Base-by-base conservation (phyloP, 1,140 invertebrate genomes). In the Vanessa atalanta region DNA sequence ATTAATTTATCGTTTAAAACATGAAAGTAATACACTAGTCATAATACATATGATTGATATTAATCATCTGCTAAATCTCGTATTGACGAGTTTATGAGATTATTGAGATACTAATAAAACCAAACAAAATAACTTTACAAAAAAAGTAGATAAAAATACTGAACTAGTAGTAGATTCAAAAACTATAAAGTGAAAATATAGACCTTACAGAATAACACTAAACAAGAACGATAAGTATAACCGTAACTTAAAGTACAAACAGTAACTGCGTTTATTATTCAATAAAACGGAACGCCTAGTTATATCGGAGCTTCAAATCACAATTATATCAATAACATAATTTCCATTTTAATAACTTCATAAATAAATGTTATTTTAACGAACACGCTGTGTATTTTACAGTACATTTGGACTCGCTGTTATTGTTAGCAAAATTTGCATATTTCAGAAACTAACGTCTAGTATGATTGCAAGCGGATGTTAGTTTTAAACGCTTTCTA, bases 401-500 rank as follows among this genome's bases (percentile, higher is more conserved):
- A 66, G 31, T 60, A 67, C 47, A 72, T 72, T 66, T 20, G 53
- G 14, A 16, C 20, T 16, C 55, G n/a, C 26, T 72, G 47, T 72
- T 66, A 72, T 72, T 72, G 70, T 72, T 53, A 47, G 66, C 48
- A 47, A 16, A 43, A 60, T 72, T 72, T 67, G 64, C 64, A 72
- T 72, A 67, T 67, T 72, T 67, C 71, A 65, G 65, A 66, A 72
- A 66, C 51, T 47, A 47, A 26, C 3, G 53, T 72, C 64, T 65
- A 47, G 23, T 65, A 57, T 66, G 47, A 48, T 70, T 57, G 66
- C 37, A 47, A 70, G 63, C 63, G 67, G 67, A 75, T 70, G 67
- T 64, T 70, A 65, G 26, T 70, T 70, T 53, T 65, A 55, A 70
- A 71, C 63, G 65, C 65, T 74, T 72, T 78, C 72, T 71, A 73